These are phyloP conservation scores for Asbolus verrucosus DNA, from an alignment of 1,140 invertebrate genomes.

Conservation along the genomic window DNA sequence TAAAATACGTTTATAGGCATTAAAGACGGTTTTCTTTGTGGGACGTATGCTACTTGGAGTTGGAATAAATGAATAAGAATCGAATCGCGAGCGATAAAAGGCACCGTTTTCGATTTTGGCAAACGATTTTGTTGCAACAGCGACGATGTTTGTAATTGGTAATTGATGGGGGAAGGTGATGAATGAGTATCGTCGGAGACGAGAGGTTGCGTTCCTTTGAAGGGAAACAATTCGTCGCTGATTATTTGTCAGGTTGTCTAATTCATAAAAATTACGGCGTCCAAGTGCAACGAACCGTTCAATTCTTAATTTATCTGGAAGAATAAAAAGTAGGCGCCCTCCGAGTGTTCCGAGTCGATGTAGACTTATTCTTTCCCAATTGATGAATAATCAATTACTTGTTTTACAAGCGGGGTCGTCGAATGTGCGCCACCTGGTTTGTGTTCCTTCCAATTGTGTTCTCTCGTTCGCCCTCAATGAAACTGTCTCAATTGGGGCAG, in stretches of 20 bases:
- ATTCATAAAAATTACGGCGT: slow-evolving; percentile 57
- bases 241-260: slow-evolving; percentile 43
- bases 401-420: slow-evolving; percentile 61
- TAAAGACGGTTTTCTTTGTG: slow-evolving; percentile 33
- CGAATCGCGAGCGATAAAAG: no score
- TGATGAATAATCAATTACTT: slow-evolving; percentile 64
- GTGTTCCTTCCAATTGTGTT: slow-evolving; percentile 59
- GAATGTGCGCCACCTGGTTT: slow-evolving; percentile 61
- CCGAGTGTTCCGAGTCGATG: slow-evolving; percentile 43
- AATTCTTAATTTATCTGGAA: slow-evolving; percentile 63
- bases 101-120: no score
- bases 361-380: slow-evolving; percentile 61
- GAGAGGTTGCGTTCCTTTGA: neutral
- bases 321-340: slow-evolving; percentile 44
- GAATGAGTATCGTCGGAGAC: neutral
- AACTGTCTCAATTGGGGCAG: slow-evolving; percentile 47
- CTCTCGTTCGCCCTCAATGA: slow-evolving; percentile 55
- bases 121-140: no score
- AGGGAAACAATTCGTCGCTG: slow-evolving; percentile 28
- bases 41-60: slow-evolving; percentile 12
- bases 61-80: slow-evolving; percentile 35
- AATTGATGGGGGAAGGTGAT: neutral
- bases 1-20: slow-evolving; percentile 38
- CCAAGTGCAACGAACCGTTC: slow-evolving; percentile 60
- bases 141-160: neutral